Evolutionary conservation across 2,888 invertebrate species (phyloP).

Genomic region (Orthosia gracilis): DNA sequence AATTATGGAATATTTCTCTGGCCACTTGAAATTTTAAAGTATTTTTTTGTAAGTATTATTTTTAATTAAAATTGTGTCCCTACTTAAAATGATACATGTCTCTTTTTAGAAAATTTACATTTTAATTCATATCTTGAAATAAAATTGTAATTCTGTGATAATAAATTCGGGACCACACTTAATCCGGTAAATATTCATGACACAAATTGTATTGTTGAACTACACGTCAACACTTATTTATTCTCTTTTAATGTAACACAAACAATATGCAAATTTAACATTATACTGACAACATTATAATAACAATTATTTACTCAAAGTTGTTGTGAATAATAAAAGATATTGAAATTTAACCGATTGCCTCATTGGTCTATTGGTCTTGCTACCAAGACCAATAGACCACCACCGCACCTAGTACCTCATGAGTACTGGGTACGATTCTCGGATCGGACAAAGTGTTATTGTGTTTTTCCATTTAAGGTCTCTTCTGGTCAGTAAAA

Average conservation of each 20-base stretch:
- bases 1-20: background rate
- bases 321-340: background rate
- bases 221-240: constrained; percentile 4
- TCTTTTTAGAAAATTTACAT: background rate
- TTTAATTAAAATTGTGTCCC: background rate
- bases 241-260: background rate
- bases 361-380: too few species aligned
- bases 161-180: constrained; percentile 1
- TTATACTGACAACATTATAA: background rate
- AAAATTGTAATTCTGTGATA: background rate
- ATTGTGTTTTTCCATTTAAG: too few species aligned
- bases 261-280: background rate
- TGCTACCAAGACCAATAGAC: too few species aligned
- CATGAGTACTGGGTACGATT: too few species aligned
- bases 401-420: too few species aligned
- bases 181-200: constrained; percentile 17
- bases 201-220: constrained; percentile 2
- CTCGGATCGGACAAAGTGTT: too few species aligned
- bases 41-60: too few species aligned
- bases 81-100: background rate
- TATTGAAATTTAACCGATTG: background rate
- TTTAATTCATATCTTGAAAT: background rate
- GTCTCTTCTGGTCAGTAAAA: too few species aligned
- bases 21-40: background rate
- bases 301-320: background rate